Base-by-base conservation (phyloP, 2,113 vertebrate genomes). In the Callionymus lyra region DNA sequence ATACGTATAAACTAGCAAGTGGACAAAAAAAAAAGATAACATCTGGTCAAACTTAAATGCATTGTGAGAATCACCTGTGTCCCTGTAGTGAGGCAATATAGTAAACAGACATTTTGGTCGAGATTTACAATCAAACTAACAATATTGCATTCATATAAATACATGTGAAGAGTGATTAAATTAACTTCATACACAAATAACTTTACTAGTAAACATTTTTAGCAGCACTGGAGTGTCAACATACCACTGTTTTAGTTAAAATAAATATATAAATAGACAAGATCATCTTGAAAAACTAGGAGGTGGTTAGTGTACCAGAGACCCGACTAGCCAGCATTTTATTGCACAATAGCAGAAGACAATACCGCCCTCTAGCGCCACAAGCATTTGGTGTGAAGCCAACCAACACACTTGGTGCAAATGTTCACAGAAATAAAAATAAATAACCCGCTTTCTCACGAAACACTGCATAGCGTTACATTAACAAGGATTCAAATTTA, bases 91-190 rank as follows among this genome's bases (percentile, higher is more conserved):
- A 50, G 44, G 63, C 16, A 34, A 16, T 33, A 41, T 40, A 63
- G 41, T 54, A 75, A 76, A 80, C 61, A 59, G 53, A 61, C 37
- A 41, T 54, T 74, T 77, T 69, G 68, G 59, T 70, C 47, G 49
- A 58, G 31, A 53, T 47, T 53, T 16, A 60, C 53, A 47, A 47
- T 62, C 51, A 61, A 66, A 62, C 61, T 39, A 65, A 42, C 47
- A 50, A 42, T 61, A 64, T 60, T 57, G 35, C 49, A 63, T 57
- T 18, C 39, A 49, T 53, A 46, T 56, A 37, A 34, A 21, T 31
- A 50, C 6, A 27, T 11, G 5, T 12, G 46, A 18, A 31, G 17
- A 68, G 34, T 40, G 54, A 68, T 0, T 0, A 53, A 65, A 45
- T 48, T 68, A 65, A 65, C 52, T 59, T 49, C 59, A 52, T 45